Base-by-base conservation (phyloP, 2,888 invertebrate genomes). In the Lottia scabra region DNA sequence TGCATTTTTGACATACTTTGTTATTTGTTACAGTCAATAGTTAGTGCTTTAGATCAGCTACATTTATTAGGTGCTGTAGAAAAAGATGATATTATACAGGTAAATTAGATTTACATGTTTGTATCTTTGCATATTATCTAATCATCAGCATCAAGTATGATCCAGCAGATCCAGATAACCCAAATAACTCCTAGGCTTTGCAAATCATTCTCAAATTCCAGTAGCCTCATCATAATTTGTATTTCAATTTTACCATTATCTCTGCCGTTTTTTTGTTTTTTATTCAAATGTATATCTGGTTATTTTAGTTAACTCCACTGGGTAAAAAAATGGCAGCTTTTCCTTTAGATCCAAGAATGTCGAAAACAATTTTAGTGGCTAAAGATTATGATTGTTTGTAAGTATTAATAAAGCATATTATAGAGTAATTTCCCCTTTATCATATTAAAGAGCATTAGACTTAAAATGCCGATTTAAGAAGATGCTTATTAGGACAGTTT, bases 301-400 rank as follows among this genome's bases (percentile, higher is more conserved):
- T 43, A 27, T 78, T 79, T 46, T 80, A 93, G 88, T 91, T 98
- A 78, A 97, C 97, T 0, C 90, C 92, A 0, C 82, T 94, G 0
- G 98, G 98, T 0, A 93, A 92, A 80, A 93, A 94, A 86, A 96
- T 98, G 96, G 93, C 96, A 0, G 92, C 93, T 16, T 97, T 97
- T 89, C 99, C 99, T 0, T 91, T 99, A 48, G 97, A 98, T 89
- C 98, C 99, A 0, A 93, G 94, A 79, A 94, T 94, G 88, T 93
- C 96, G 13, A 96, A 95, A 91, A 93, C 95, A 10, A 90, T 97
- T 70, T 88, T 97, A 0, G 92, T 93, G 15, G 95, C 97, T 0
- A 92, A 93, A 16, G 93, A 94, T 74, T 94, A 93, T 82, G 93
- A 93, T 30, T 91, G 91, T 81, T 83, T 90, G 89, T 91, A 84